Evolutionary conservation across 2,113 vertebrate genomes (phyloP).

Genomic region (Plecotus auritus): DNA sequence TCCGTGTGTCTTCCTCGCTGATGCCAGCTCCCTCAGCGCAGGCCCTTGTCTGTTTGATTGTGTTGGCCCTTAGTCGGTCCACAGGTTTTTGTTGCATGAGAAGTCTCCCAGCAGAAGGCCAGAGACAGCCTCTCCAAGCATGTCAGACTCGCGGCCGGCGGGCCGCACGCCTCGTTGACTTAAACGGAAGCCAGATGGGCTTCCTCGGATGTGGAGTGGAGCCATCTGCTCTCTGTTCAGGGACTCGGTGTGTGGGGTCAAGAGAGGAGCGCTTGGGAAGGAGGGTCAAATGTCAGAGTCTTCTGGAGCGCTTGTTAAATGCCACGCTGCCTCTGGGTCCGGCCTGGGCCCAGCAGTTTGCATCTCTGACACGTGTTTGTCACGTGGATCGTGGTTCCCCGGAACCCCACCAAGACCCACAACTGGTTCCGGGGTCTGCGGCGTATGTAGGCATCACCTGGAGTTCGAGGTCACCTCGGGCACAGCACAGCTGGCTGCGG

Average conservation of each 20-base stretch:
- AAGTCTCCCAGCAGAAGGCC: background rate
- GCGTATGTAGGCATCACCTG: background rate
- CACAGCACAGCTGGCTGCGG: background rate
- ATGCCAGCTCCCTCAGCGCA: background rate
- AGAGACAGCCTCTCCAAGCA: background rate
- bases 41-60: background rate
- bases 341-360: background rate
- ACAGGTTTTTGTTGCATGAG: background rate
- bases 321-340: background rate
- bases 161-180: no score
- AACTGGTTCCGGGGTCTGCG: background rate
- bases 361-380: background rate
- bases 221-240: background rate
- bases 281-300: background rate
- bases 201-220: background rate
- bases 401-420: background rate
- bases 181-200: background rate
- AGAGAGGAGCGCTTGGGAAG: background rate
- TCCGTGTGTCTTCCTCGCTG: background rate
- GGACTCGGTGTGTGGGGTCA: background rate
- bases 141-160: background rate
- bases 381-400: background rate
- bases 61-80: background rate
- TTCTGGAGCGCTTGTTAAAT: background rate
- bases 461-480: background rate